Base-by-base conservation (phyloP, 2,888 invertebrate genomes). In the Belgica antarctica region DNA sequence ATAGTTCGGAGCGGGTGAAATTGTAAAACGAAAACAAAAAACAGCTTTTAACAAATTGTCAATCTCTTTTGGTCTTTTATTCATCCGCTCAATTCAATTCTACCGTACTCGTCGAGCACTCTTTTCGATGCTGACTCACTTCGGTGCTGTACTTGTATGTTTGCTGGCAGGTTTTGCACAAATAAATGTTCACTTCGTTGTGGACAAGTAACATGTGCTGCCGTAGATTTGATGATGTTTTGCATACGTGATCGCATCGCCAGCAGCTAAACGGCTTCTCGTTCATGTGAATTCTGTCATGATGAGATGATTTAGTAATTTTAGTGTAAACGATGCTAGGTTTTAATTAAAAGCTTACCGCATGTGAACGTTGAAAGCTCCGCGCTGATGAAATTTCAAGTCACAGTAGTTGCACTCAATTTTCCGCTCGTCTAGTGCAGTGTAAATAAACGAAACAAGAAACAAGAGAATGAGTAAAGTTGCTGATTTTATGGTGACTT, bases 321-420 rank as follows among this genome's bases (percentile, higher is more conserved):
- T n/a, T n/a, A 12, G 8, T 52, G 7, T 34, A 34, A 34, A 34
- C 12, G 12, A 34, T 34, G 7, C 12, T 34, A 10, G 7, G 7
- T 7, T 12, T 7, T 17, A 8, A 17, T n/a, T 4, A 4, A n/a
- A 25, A 5, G 7, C 22, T 24, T n/a, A 61, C 61, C 61, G 7
- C 68, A 68, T 68, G 27, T 70, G 70, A 27, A 70, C 46, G 36
- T 59, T 70, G 19, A 61, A 70, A 10, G 59, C 70, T 8, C 70
- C 70, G 10, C 61, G 3, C 15, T 70, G 70, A 10, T 46, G 7
- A 10, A 70, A 70, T 22, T 70, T 70, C 15, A 70, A 19, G 8
- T 24, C n/a, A 24, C 70, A 70, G 7, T 25, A 15, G 2, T 25
- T 1, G 4, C 70, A 70, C 12, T 59, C 61, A 12, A 70, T 61